These are phyloP conservation scores for Platypus cylindrus DNA, from an alignment of 2,888 invertebrate genomes.

Conservation along the genomic window DNA sequence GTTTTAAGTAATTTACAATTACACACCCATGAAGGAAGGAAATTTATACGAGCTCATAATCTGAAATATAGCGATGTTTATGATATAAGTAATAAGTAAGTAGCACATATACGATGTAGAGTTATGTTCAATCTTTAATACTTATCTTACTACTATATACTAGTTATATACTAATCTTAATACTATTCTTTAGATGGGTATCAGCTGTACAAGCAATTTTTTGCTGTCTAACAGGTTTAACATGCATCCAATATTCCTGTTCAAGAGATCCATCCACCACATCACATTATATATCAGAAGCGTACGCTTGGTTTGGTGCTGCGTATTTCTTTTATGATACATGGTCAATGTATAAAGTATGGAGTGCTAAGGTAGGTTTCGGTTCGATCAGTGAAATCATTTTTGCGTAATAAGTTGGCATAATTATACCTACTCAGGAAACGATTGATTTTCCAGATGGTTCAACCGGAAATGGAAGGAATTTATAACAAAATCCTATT, in stretches of 20 bases:
- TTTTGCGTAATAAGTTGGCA: not conserved
- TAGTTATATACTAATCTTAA: too few species aligned
- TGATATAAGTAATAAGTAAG: constrained; percentile 66
- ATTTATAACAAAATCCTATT: constrained; percentile 11
- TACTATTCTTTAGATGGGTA: constrained; percentile 42
- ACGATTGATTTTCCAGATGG: constrained; percentile 7
- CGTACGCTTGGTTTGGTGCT: constrained; percentile 68
- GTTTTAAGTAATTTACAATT: constrained; percentile 48
- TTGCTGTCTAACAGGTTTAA: constrained; percentile 51
- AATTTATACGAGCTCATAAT: constrained; percentile 49
- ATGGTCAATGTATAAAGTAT: constrained; percentile 68
- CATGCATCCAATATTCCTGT: constrained; percentile 57
- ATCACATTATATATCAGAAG: constrained; percentile 60
- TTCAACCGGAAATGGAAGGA: constrained; percentile 11
- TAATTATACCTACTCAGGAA: not conserved
- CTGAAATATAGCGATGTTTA: constrained; percentile 54
- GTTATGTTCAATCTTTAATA: not conserved
- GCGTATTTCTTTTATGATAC: constrained; percentile 70
- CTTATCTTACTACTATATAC: too few species aligned
- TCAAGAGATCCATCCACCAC: constrained; percentile 52
- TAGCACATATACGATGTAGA: constrained; percentile 16
- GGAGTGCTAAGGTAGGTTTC: constrained; percentile 29
- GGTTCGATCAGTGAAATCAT: too few species aligned
- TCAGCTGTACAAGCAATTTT: constrained; percentile 60
- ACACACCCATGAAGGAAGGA: constrained; percentile 45